Evolutionary conservation across 1,140 invertebrate species (phyloP).

Genomic region (Venustaconcha ellipsiformis): DNA sequence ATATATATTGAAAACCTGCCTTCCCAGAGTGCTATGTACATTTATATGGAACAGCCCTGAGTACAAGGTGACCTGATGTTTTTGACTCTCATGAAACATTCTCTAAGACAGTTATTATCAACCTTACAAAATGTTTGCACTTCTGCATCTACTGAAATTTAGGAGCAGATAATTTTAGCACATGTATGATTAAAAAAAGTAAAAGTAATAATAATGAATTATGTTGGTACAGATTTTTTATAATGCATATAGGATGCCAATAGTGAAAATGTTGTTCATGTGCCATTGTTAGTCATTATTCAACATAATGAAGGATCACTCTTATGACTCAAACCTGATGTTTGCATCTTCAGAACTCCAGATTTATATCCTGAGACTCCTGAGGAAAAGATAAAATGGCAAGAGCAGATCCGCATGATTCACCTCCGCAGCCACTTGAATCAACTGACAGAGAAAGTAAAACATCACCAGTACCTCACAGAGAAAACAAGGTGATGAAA

Average conservation of each 20-base stretch:
- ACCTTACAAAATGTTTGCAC: too few relatives aligned
- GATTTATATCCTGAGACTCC: conserved; percentile 38
- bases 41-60: too few relatives aligned
- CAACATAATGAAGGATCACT: neutral
- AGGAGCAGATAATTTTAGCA: too few relatives aligned
- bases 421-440: conserved; percentile 63
- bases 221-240: conserved; percentile 1
- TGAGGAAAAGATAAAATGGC: conserved; percentile 54
- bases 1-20: too few relatives aligned
- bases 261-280: neutral
- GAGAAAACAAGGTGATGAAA: conserved; percentile 60
- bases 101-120: too few relatives aligned
- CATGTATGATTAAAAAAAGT: too few relatives aligned
- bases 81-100: too few relatives aligned
- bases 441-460: conserved; percentile 61
- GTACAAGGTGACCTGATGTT: too few relatives aligned
- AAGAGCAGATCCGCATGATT: conserved; percentile 66
- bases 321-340: conserved; percentile 9
- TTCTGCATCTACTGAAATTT: too few relatives aligned
- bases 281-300: neutral
- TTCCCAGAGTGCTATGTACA: too few relatives aligned
- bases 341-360: conserved; percentile 19
- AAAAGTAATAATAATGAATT: too few relatives aligned
- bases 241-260: neutral
- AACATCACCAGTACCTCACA: conserved; percentile 58